Evolutionary conservation across 2,113 vertebrate species (phyloP).

Genomic region (Lagopus leucura): DNA sequence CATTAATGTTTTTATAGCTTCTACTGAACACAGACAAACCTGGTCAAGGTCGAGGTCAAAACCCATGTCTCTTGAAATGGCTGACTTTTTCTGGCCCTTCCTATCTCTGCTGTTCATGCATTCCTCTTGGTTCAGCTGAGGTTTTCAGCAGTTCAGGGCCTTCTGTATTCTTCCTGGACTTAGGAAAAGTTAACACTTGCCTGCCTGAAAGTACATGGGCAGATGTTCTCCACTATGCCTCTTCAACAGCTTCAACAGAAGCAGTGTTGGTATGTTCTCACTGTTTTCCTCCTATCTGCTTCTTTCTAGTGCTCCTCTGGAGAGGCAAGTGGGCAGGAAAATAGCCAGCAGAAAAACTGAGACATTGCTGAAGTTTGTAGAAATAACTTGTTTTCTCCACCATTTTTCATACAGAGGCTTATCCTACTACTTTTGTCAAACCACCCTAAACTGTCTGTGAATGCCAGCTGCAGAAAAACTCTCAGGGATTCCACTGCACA

Average conservation of each 20-base stretch:
- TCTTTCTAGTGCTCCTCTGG: neutral
- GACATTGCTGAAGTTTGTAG: slow-evolving; percentile 9
- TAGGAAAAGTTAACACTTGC: neutral
- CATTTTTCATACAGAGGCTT: neutral
- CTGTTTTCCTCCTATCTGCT: slow-evolving; percentile 5
- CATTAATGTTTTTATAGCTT: neutral
- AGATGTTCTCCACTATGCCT: neutral
- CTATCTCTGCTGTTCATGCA: neutral
- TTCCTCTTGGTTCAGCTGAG: neutral
- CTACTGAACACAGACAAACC: slow-evolving; percentile 18
- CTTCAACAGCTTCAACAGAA: neutral
- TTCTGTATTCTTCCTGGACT: slow-evolving; percentile 13
- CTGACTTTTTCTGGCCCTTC: neutral
- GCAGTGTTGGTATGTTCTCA: neutral
- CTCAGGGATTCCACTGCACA: neutral
- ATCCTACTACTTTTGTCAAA: neutral
- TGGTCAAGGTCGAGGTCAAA: neutral
- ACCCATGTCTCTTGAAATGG: neutral
- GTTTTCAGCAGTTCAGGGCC: slow-evolving; percentile 1
- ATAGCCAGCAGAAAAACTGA: neutral
- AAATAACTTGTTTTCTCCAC: neutral
- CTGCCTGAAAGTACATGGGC: neutral
- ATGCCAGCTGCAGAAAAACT: neutral
- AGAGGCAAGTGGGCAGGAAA: neutral
- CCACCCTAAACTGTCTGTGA: neutral